A percentile compares a stretch with the other conserved stretches of the same genome.
These are phyloP conservation scores for Cynopterus sphinx DNA, from an alignment of 2,797 vertebrate genomes.

Conservation along the genomic window DNA sequence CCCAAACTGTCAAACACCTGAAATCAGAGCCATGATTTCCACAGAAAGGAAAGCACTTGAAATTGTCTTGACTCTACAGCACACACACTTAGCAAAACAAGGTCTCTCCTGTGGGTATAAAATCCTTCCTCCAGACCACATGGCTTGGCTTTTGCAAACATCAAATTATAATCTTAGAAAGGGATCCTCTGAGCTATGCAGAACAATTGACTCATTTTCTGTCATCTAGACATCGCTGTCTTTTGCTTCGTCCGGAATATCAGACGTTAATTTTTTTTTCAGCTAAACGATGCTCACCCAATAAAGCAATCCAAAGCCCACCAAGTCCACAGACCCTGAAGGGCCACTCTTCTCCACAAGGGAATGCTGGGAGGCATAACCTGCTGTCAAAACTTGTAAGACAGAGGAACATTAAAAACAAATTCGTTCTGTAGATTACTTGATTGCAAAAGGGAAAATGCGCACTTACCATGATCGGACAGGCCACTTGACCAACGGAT, in stretches of 20 bases:
- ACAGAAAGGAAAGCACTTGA: neutral
- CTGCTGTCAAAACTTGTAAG: neutral
- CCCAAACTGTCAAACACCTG: neutral
- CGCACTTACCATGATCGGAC: neutral
- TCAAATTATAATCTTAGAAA: neutral
- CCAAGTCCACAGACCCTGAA: neutral
- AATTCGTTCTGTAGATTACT: neutral
- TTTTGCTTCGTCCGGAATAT: neutral
- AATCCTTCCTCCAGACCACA: neutral
- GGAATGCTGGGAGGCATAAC: neutral
- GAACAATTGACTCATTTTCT: neutral
- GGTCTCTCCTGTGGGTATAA: neutral
- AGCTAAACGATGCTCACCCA: neutral
- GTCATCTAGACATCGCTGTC: neutral
- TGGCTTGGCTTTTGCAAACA: neutral
- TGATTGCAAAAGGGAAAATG: neutral
- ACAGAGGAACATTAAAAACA: neutral
- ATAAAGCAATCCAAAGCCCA: neutral
- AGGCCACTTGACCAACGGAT: neutral
- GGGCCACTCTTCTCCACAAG: neutral
- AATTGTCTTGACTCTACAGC: neutral
- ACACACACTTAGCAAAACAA: neutral
- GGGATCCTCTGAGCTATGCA: neutral
- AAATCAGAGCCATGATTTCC: neutral
- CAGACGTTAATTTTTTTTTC: neutral